Conservation (phyloP, 2,888 invertebrate species). For the Urechis unicinctus region DNA sequence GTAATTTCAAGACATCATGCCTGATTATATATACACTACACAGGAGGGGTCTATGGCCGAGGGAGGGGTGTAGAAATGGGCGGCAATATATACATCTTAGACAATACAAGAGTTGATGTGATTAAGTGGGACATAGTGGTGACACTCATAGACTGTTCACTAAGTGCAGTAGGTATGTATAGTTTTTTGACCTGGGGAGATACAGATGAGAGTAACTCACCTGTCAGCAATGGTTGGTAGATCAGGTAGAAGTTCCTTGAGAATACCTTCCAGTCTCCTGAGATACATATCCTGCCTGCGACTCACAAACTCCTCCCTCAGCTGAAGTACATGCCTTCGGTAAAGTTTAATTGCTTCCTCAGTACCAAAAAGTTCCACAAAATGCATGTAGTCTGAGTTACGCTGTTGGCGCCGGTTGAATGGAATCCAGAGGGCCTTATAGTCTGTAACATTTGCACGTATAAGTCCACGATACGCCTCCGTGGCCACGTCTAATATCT, state of each 20-base stretch:
- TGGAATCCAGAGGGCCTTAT: slow-evolving; percentile 62
- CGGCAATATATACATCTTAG: too few species aligned
- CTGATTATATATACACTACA: too few species aligned
- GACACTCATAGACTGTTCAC: too few species aligned
- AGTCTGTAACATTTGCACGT: slow-evolving; percentile 70
- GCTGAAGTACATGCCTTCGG: slow-evolving; percentile 69
- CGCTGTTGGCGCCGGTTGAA: slow-evolving; percentile 76
- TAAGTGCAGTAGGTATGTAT: neutral
- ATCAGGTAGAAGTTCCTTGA: slow-evolving; percentile 74
- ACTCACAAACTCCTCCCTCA: slow-evolving; percentile 74
- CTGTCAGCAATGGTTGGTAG: slow-evolving; percentile 63
- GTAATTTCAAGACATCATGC: too few species aligned
- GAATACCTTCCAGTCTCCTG: slow-evolving; percentile 68
- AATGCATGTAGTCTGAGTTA: slow-evolving; percentile 79
- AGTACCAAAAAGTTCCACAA: slow-evolving; percentile 80
- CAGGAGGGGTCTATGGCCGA: too few species aligned
- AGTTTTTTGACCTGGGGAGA: neutral
- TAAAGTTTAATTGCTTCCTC: slow-evolving; percentile 75
- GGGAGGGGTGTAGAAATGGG: too few species aligned
- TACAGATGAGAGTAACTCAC: slow-evolving; percentile 40
- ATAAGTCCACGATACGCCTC: slow-evolving; percentile 85
- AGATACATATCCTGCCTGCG: slow-evolving; percentile 71
- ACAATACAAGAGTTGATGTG: too few species aligned
- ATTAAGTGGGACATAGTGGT: too few species aligned
- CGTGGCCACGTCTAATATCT: slow-evolving; percentile 80